Base-by-base conservation (phyloP, 35 echinoderm and acorn worm species). In the Apostichopus japonicus region DNA sequence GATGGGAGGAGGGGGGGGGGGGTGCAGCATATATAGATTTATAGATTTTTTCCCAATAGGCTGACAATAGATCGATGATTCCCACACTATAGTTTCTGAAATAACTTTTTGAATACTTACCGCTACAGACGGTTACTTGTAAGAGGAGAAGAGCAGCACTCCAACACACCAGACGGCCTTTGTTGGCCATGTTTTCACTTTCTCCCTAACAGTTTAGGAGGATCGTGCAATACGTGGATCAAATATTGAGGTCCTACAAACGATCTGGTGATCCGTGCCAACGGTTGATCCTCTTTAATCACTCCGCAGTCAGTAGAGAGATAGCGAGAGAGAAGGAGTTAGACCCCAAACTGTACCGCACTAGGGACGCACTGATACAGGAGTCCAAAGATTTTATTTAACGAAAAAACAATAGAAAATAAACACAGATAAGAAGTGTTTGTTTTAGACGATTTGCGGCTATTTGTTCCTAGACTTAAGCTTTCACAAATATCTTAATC, bases 401-500 rank as follows among this genome's bases (percentile, higher is more conserved):
- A 57, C 57, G 57, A 33, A 4, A 84, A 84, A 84, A 84, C 81
- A 84, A 84, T 84, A 22, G 81, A 84, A 57, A 57, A 21, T 84
- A 54, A 58, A 22, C 56, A 84, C 21, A 55, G 81, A 84, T 84
- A 57, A 44, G 33, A 84, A n/a, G 15, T 22, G 81, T 84, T 84
- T 84, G 11, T 57, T 54, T 84, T 15, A 84, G 14, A 6, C 11
- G 53, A 57, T 57, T 57, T 57, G 15, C 6, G 15, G 81, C 8
- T 84, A 54, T 84, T 84, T 84, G 81, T 58, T 54, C 11, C n/a
- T 17, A 84, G 81, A 57, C 17, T 54, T 23, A 23, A 21, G 16
- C 56, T n/a, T 84, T 24, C 55, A 57, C 81, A 84, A 84, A 57
- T 84, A 84, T 57, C 81, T 84, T 84, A 84, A 84, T 84, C 55